Conservation (phyloP, 2,797 vertebrate species). For the Alcedo quadribrachys region DNA sequence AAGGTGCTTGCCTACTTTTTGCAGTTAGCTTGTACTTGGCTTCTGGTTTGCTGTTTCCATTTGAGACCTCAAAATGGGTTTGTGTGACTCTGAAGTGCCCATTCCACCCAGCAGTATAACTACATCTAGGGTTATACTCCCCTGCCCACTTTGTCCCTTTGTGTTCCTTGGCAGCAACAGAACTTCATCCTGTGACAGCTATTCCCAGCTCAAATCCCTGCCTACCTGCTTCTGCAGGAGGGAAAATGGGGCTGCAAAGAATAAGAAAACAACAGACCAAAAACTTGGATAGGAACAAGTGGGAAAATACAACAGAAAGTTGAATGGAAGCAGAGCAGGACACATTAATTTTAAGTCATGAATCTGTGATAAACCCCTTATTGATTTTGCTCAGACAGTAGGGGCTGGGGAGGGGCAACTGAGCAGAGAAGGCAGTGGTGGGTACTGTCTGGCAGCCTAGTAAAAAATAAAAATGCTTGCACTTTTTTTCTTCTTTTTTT, state of each 20-base stretch:
- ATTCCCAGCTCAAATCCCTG: neutral
- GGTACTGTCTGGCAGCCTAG: neutral
- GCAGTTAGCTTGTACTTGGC: neutral
- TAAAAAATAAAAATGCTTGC: neutral
- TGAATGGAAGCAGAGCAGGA: neutral
- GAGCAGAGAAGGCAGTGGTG: neutral
- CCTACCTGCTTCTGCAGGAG: neutral
- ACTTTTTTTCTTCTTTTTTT: neutral
- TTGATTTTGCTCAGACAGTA: neutral
- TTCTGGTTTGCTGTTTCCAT: neutral
- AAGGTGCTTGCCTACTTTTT: neutral
- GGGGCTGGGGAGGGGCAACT: neutral
- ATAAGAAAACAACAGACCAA: too few relatives aligned
- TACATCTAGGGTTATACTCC: neutral
- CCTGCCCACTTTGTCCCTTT: neutral
- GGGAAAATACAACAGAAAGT: neutral
- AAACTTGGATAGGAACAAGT: neutral
- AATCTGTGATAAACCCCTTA: fast-evolving
- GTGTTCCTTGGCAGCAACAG: neutral
- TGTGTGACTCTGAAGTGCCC: neutral
- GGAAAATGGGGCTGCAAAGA: neutral
- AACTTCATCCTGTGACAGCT: neutral
- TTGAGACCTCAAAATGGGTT: neutral
- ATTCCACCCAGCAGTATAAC: neutral
- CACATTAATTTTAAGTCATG: neutral